Conservation (phyloP, 1,140 invertebrate species). For the Bilobella aurantiaca region DNA sequence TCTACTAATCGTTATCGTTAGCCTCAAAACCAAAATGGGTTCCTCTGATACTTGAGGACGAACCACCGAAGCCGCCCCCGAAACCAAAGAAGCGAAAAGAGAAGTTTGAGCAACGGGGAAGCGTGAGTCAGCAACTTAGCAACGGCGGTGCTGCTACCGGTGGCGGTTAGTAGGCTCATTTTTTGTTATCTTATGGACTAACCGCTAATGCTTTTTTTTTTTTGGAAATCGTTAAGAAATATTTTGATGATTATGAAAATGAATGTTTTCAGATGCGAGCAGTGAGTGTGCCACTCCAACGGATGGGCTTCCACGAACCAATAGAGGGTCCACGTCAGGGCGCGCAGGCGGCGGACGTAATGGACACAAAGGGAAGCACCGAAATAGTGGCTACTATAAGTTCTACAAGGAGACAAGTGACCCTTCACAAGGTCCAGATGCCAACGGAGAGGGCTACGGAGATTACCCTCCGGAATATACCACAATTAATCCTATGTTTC, state of each 20-base stretch:
- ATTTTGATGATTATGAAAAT: too few species aligned
- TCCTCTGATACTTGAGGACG: background rate
- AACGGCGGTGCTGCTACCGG: background rate
- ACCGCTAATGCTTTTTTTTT: background rate
- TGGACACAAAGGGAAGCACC: background rate
- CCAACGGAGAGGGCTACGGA: background rate
- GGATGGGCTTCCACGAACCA: background rate
- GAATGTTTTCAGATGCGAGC: slow-evolving; percentile 4
- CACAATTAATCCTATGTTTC: background rate
- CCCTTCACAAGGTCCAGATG: background rate
- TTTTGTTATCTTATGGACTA: background rate
- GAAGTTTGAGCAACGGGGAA: background rate
- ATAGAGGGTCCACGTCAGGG: background rate
- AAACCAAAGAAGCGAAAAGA: background rate
- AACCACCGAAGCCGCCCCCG: slow-evolving; percentile 1
- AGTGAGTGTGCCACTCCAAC: background rate
- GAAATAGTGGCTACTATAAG: background rate
- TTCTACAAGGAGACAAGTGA: slow-evolving; percentile 3
- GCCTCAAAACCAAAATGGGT: slow-evolving; percentile 6
- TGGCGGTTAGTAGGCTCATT: background rate
- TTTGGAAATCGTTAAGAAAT: too few species aligned
- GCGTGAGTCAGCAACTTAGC: background rate
- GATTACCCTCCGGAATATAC: background rate
- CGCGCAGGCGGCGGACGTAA: background rate
- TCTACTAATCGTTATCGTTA: background rate